These are phyloP conservation scores for Papio anubis DNA, from an alignment of 2,113 vertebrate species.

Conservation along the genomic window DNA sequence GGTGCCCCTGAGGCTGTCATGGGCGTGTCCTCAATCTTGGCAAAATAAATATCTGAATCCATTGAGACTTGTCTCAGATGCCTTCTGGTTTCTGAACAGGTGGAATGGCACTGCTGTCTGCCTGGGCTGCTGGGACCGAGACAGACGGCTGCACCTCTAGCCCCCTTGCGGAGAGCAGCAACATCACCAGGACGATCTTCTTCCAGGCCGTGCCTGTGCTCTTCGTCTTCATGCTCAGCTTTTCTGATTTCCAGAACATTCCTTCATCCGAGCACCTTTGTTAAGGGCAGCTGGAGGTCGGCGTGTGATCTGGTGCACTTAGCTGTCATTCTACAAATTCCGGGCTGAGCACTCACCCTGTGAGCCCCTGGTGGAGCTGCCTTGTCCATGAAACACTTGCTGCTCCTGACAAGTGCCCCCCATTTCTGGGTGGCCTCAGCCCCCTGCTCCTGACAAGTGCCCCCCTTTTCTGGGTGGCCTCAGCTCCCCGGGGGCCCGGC, in stretches of 20 bases:
- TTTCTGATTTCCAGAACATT: too few species aligned
- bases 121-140: not conserved
- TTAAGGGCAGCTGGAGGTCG: not conserved
- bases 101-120: not conserved
- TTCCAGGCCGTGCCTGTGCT: rapidly evolving
- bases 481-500: not conserved
- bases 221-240: not conserved
- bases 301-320: not conserved
- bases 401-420: not conserved
- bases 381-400: not conserved
- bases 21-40: too few species aligned
- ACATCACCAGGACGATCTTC: not conserved
- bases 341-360: rapidly evolving
- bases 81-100: too few species aligned
- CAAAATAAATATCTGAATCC: too few species aligned
- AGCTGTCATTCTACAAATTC: too few species aligned
- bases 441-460: too few species aligned
- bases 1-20: too few species aligned
- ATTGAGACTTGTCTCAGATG: too few species aligned
- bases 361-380: rapidly evolving
- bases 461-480: too few species aligned
- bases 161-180: not conserved
- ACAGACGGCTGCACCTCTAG: too few species aligned
- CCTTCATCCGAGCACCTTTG: not conserved
- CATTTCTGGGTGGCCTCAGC: not conserved